Evolutionary conservation across 2,888 invertebrate genomes (phyloP).

Genomic region (Drosophila eohydei): DNA sequence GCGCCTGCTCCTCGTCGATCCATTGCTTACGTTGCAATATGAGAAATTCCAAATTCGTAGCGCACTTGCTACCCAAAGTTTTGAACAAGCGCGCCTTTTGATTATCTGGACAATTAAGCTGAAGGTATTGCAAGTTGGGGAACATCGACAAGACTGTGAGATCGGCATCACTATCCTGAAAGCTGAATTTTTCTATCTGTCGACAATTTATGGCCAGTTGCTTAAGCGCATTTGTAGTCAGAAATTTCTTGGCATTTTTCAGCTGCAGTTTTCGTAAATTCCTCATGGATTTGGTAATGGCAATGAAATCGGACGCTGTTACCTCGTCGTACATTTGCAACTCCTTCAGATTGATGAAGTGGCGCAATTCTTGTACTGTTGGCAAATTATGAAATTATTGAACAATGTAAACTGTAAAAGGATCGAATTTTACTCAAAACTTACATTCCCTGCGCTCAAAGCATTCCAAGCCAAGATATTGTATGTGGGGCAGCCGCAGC

Average conservation of each 20-base stretch:
- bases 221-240: conserved; percentile 53
- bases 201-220: conserved; percentile 51
- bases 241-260: conserved; percentile 60
- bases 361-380: conserved; percentile 61
- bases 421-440: conserved; percentile 6
- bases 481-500: conserved; percentile 50
- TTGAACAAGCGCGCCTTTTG: conserved; percentile 58
- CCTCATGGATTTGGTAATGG: conserved; percentile 51
- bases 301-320: conserved; percentile 54
- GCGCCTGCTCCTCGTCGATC: conserved; percentile 65
- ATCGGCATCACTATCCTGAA: conserved; percentile 66
- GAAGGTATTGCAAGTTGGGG: conserved; percentile 53
- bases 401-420: not conserved
- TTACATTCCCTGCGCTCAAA: conserved; percentile 63
- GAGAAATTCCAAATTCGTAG: conserved; percentile 50
- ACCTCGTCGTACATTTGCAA: conserved; percentile 60
- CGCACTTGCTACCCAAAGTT: conserved; percentile 38
- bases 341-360: conserved; percentile 54
- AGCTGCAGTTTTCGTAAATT: conserved; percentile 55
- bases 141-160: conserved; percentile 54
- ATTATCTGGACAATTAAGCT: conserved; percentile 61
- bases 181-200: conserved; percentile 57
- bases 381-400: not conserved
- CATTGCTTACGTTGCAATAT: conserved; percentile 67
- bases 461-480: conserved; percentile 53